These are phyloP conservation scores for Pasiphila rectangulata DNA, from an alignment of 2,888 invertebrate species.

Conservation along the genomic window DNA sequence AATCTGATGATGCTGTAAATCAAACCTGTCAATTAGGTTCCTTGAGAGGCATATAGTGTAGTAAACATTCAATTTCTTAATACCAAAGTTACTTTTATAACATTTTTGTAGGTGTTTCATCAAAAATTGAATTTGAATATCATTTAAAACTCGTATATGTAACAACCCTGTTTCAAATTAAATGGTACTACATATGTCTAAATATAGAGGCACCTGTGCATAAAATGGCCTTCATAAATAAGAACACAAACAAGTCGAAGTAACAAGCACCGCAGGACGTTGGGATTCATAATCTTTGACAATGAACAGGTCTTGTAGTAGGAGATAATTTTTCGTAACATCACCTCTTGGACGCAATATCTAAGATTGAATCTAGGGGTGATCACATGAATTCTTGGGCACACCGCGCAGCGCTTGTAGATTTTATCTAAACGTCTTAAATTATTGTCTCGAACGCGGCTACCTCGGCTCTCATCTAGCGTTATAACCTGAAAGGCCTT, in stretches of 20 bases:
- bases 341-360: slow-evolving; percentile 66
- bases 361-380: slow-evolving; percentile 74
- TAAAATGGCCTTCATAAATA: slow-evolving; percentile 33
- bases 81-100: too few species aligned
- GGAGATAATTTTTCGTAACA: slow-evolving; percentile 72
- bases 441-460: slow-evolving; percentile 70
- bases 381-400: slow-evolving; percentile 78
- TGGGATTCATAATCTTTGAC: slow-evolving; percentile 63
- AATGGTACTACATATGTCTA: slow-evolving; percentile 29
- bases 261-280: slow-evolving; percentile 39
- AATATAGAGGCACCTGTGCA: slow-evolving; percentile 26
- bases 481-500: slow-evolving; percentile 54
- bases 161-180: slow-evolving; percentile 30
- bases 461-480: slow-evolving; percentile 65
- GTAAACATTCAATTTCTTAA: too few species aligned
- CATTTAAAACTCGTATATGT: too few species aligned
- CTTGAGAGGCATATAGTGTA: too few species aligned
- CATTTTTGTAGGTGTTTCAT: too few species aligned
- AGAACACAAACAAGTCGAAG: slow-evolving; percentile 40
- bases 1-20: slow-evolving; percentile 11
- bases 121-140: too few species aligned
- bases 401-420: slow-evolving; percentile 72
- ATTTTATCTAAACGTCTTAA: slow-evolving; percentile 78
- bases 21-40: slow-evolving; percentile 9
- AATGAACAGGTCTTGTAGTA: slow-evolving; percentile 56